A percentile compares a stretch with the other conserved stretches of the same genome.
phyloP scores from a whole-genome alignment of 2,888 invertebrate species.

The Agrotis ipsilon region DNA sequence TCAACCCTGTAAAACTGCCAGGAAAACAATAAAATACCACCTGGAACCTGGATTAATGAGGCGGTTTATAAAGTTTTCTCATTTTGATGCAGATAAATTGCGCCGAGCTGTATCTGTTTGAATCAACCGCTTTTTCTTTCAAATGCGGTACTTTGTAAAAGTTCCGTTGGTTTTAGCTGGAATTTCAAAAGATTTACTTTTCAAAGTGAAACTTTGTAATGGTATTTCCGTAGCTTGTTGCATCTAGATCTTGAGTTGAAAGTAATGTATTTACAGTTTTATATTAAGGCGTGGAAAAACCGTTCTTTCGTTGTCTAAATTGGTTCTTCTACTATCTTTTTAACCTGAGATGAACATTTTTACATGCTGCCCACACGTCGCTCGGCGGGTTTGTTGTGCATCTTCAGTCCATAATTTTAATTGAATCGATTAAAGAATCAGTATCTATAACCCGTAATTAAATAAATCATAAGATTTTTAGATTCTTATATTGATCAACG shows the following conservation, averaged over 20 bases:
- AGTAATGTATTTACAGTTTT: neutral
- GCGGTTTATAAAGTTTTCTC: constrained; percentile 37
- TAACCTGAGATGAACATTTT: too few species aligned
- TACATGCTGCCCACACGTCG: too few species aligned
- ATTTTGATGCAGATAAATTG: constrained; percentile 37
- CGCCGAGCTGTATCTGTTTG: constrained; percentile 75
- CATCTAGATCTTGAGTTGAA: neutral
- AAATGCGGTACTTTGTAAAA: constrained; percentile 27
- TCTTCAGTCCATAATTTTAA: too few species aligned
- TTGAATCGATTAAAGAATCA: too few species aligned
- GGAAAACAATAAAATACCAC: constrained; percentile 44
- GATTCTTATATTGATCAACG: too few species aligned
- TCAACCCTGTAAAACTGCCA: constrained; percentile 8
- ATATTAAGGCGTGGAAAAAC: neutral
- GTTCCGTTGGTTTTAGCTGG: constrained; percentile 11
- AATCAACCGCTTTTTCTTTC: constrained; percentile 34
- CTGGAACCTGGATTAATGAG: constrained; percentile 32
- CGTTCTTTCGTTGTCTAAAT: neutral
- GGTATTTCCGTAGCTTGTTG: constrained; percentile 29
- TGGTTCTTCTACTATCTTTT: too few species aligned
- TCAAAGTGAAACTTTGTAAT: constrained; percentile 38
- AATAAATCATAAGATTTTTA: too few species aligned
- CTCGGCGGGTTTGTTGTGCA: too few species aligned
- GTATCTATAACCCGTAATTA: too few species aligned
- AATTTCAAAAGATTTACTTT: constrained; percentile 26